Conservation (phyloP, 2,888 invertebrate genomes). For the Asteroscopus sphinx region DNA sequence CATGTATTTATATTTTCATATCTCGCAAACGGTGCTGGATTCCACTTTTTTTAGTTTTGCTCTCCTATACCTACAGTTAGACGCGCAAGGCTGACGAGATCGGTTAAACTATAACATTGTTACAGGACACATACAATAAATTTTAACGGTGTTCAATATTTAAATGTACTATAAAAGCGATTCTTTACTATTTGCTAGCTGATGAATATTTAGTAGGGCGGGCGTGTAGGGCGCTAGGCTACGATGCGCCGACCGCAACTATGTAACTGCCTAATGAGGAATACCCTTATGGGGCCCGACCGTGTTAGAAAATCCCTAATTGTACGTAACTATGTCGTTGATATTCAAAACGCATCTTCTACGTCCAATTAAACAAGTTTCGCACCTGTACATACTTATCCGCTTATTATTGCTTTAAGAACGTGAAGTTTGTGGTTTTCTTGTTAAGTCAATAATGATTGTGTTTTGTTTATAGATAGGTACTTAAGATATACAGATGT, state of each 20-base stretch:
- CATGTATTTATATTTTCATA: constrained; percentile 66
- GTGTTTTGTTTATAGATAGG: constrained; percentile 34
- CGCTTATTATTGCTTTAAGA: constrained; percentile 51
- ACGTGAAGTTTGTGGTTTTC: constrained; percentile 48
- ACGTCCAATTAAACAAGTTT: constrained; percentile 74
- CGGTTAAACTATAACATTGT: constrained; percentile 80
- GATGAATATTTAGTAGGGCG: constrained; percentile 84
- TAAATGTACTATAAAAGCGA: constrained; percentile 74
- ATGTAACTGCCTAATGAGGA: constrained; percentile 83
- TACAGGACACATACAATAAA: constrained; percentile 71
- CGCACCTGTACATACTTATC: constrained; percentile 61
- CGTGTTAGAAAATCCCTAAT: constrained; percentile 85
- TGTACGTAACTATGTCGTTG: constrained; percentile 81
- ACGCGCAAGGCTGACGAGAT: constrained; percentile 69
- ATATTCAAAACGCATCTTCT: constrained; percentile 77
- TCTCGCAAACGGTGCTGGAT: constrained; percentile 56
- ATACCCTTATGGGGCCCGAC: constrained; percentile 76
- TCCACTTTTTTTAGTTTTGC: constrained; percentile 59
- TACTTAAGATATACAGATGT: constrained; percentile 26
- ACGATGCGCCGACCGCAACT: constrained; percentile 64
- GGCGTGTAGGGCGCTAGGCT: constrained; percentile 61
- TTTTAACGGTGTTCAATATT: constrained; percentile 75
- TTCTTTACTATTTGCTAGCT: constrained; percentile 78
- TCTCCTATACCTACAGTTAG: constrained; percentile 69
- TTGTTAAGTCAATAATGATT: constrained; percentile 46